Evolutionary conservation across 2,797 vertebrate species (phyloP).

Genomic region (Lepilemur ruficaudatus): DNA sequence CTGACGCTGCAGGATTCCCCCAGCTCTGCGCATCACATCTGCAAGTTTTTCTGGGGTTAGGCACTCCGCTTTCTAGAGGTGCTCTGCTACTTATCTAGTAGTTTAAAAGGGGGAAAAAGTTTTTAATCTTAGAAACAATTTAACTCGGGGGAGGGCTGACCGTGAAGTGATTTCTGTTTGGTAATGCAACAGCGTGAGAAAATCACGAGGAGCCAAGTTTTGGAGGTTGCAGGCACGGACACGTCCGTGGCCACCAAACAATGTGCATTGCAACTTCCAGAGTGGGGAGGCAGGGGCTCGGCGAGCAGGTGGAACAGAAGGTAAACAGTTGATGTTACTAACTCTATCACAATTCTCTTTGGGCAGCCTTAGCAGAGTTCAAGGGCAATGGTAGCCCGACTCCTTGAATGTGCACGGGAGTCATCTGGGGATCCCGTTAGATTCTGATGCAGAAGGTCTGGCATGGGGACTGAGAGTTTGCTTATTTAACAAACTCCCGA

Average conservation of each 20-base stretch:
- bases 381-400: not conserved
- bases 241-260: accelerated
- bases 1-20: not conserved
- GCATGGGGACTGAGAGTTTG: accelerated
- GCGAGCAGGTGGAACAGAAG: no score
- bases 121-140: not conserved
- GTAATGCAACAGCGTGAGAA: not conserved
- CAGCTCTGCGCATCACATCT: accelerated
- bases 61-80: not conserved
- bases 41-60: not conserved
- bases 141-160: not conserved
- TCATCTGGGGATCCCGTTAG: not conserved
- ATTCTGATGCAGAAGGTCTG: not conserved
- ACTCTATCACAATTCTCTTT: not conserved
- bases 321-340: not conserved
- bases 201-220: accelerated
- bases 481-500: not conserved
- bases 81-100: not conserved
- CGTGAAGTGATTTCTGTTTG: not conserved
- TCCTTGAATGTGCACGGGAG: not conserved
- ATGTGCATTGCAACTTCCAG: not conserved
- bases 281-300: not conserved
- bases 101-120: not conserved
- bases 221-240: not conserved
- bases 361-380: not conserved